Conservation (phyloP, 2,113 vertebrate genomes). For the Hippotragus niger region DNA sequence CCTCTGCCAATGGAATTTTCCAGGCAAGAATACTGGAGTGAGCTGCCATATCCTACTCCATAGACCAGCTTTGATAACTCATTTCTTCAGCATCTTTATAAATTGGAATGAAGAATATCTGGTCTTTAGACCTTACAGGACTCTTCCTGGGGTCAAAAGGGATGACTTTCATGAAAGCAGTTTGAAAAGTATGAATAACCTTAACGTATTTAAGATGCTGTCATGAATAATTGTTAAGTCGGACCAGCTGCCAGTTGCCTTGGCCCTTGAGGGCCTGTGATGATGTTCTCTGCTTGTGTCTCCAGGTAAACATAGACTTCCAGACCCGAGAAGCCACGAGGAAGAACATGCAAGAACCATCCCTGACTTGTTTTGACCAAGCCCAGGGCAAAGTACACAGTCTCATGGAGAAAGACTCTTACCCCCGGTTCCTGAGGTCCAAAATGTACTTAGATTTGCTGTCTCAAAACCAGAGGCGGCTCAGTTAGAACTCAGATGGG, state of each 20-base stretch:
- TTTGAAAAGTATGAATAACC: neutral
- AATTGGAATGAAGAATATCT: neutral
- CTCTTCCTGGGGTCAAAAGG: neutral
- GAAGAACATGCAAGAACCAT: conserved; percentile 91
- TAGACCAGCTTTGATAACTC: neutral
- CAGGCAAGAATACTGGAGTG: neutral
- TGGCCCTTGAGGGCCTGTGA: conserved; percentile 2
- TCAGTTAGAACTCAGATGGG: conserved; percentile 84
- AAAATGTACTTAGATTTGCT: conserved; percentile 97
- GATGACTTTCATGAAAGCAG: neutral
- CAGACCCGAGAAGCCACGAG: conserved; percentile 93
- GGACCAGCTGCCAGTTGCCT: neutral
- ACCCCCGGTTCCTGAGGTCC: conserved; percentile 95
- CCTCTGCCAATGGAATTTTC: neutral
- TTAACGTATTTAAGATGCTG: neutral
- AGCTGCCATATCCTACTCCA: neutral
- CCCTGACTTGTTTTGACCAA: conserved; percentile 90
- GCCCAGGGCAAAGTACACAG: conserved; percentile 94
- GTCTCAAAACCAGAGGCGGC: conserved; percentile 92
- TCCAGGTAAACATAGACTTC: conserved; percentile 95
- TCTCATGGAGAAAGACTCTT: conserved; percentile 99
- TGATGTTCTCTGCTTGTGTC: conserved; percentile 49
- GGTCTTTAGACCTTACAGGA: neutral
- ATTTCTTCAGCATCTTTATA: neutral
- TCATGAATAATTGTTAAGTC: neutral